phyloP scores from a whole-genome alignment of 2,797 vertebrate genomes.

The Typhlichthys subterraneus region DNA sequence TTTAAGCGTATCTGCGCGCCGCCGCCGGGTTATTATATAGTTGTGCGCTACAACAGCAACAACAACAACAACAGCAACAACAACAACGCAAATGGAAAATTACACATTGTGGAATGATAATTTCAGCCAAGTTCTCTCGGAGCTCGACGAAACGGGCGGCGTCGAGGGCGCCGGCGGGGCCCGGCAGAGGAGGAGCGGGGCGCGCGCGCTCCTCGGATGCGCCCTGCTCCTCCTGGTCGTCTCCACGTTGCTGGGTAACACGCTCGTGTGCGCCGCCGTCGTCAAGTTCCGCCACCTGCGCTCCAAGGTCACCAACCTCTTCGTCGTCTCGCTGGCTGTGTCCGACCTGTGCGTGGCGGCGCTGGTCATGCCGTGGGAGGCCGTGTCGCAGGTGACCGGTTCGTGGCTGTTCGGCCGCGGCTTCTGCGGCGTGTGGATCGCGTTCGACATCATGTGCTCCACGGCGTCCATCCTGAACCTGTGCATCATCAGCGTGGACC shows the following conservation, averaged over 20 bases:
- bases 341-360: constrained; percentile 83
- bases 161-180: constrained; percentile 5
- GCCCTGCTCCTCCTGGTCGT: constrained; percentile 80
- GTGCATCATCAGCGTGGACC: constrained; percentile 83
- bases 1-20: too few species aligned
- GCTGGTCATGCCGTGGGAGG: constrained; percentile 86
- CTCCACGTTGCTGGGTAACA: constrained; percentile 79
- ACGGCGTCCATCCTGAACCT: constrained; percentile 84
- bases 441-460: constrained; percentile 85
- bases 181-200: constrained; percentile 27
- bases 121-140: constrained; percentile 59
- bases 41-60: too few species aligned
- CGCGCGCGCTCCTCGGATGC: constrained; percentile 67
- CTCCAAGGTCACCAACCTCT: constrained; percentile 84
- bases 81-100: constrained; percentile 60
- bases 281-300: constrained; percentile 79
- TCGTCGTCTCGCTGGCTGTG: constrained; percentile 81
- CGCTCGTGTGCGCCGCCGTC: constrained; percentile 78
- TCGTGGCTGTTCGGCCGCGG: constrained; percentile 79
- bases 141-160: constrained; percentile 29
- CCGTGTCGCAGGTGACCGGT: constrained; percentile 70
- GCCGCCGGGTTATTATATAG: too few species aligned
- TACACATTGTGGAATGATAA: constrained; percentile 50
- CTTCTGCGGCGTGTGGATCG: constrained; percentile 84
- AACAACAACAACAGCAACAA: too few species aligned